A percentile compares a stretch with the other conserved stretches of the same genome.
phyloP scores from a whole-genome alignment of 2,888 invertebrate species.

The Stenotaenia linearis region DNA sequence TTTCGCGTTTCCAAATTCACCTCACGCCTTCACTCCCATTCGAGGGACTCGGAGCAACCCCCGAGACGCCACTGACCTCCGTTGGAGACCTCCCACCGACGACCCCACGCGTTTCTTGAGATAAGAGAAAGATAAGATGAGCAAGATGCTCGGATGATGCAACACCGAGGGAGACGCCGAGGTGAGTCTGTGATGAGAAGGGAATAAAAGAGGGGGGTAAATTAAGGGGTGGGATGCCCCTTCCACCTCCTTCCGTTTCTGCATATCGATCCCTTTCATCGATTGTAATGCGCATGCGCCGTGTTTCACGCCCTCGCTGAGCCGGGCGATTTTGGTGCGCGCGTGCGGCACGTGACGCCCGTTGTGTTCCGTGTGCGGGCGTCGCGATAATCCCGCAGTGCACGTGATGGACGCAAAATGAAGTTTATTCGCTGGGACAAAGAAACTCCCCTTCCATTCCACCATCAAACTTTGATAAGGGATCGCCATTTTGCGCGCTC shows the following conservation, averaged over 20 bases:
- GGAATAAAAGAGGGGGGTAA: background rate
- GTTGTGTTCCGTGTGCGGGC: conserved; percentile 16
- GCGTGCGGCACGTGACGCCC: conserved; percentile 27
- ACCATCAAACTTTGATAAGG: background rate
- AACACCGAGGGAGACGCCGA: background rate
- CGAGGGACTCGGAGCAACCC: conserved; percentile 7
- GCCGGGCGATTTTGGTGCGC: conserved; percentile 29
- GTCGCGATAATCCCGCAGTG: conserved; percentile 29
- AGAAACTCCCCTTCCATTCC: background rate
- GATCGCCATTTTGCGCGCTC: background rate
- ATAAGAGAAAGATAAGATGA: background rate
- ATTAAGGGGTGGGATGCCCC: conserved; percentile 4
- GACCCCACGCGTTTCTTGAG: background rate
- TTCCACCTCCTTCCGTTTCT: conserved; percentile 15
- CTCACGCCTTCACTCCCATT: background rate
- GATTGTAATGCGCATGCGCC: conserved; percentile 17
- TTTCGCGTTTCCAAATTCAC: background rate
- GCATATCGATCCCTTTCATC: conserved; percentile 10
- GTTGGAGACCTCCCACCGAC: background rate
- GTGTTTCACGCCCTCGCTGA: conserved; percentile 29
- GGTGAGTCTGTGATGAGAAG: background rate
- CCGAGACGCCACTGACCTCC: conserved; percentile 9
- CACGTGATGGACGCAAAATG: conserved; percentile 29
- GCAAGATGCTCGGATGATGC: background rate
- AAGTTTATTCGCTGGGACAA: conserved; percentile 29